These are phyloP conservation scores for Fregetta grallaria DNA, from an alignment of 2,113 vertebrate species.

Conservation along the genomic window DNA sequence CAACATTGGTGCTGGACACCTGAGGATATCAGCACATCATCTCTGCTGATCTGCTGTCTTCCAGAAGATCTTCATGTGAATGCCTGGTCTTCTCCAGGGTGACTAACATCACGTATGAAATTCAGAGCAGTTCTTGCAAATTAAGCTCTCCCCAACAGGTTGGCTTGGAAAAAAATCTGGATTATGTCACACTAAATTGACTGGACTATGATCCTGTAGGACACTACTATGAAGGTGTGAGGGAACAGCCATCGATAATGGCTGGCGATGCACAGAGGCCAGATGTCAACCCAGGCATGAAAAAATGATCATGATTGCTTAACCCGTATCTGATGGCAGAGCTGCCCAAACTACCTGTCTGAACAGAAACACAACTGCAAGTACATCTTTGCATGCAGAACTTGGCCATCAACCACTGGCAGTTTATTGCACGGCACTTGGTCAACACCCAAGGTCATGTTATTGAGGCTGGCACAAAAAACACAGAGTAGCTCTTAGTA, in stretches of 20 bases:
- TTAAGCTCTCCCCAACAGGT: not conserved
- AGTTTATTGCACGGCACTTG: not conserved
- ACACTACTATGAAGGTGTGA: not conserved
- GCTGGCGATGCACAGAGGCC: accelerated
- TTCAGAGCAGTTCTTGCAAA: not conserved
- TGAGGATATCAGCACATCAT: not conserved
- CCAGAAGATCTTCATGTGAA: not conserved
- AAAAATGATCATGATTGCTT: not conserved
- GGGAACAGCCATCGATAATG: not conserved
- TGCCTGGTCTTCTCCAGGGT: not conserved
- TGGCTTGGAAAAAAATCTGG: not conserved
- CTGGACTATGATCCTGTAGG: not conserved
- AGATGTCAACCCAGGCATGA: not conserved
- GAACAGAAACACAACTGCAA: not conserved
- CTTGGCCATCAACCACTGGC: not conserved
- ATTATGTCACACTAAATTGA: not conserved
- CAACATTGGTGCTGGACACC: not conserved
- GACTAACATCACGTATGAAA: not conserved
- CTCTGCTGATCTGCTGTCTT: not conserved
- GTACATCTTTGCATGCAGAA: not conserved
- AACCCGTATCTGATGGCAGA: not conserved
- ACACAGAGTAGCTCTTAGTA: not conserved
- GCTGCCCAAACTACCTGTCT: not conserved
- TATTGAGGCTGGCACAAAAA: not conserved
- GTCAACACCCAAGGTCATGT: not conserved